Conservation (phyloP, 1,140 invertebrate genomes). For the Ceratosolen fusciceps region DNA sequence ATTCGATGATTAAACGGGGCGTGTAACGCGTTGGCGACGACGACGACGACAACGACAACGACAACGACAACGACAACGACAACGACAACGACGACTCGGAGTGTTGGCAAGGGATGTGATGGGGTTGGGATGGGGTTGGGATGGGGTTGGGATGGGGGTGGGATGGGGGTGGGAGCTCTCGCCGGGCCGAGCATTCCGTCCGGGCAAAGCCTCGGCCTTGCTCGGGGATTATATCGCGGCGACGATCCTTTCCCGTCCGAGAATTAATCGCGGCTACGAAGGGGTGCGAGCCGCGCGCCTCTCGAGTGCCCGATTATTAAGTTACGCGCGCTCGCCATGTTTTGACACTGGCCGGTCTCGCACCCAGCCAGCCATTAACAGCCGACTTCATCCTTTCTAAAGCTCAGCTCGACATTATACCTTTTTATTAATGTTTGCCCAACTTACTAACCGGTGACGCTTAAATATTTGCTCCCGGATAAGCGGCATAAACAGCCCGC, state of each 20-base stretch:
- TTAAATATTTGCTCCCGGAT: not conserved
- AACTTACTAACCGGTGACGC: not conserved
- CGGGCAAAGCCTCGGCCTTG: conserved; percentile 16
- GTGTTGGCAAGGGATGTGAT: too few relatives aligned
- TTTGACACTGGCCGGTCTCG: conserved; percentile 12
- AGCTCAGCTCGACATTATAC: not conserved
- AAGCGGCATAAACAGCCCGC: not conserved
- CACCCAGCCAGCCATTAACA: not conserved
- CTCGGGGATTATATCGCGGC: conserved; percentile 49
- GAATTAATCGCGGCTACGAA: conserved; percentile 20
- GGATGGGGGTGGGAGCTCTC: too few relatives aligned
- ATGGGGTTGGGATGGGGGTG: too few relatives aligned
- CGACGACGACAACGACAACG: too few relatives aligned
- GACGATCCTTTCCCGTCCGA: not conserved
- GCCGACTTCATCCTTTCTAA: not conserved
- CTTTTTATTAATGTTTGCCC: conserved; percentile 2
- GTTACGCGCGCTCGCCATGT: conserved; percentile 14
- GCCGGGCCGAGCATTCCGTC: not conserved
- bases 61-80: too few relatives aligned
- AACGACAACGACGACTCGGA: too few relatives aligned
- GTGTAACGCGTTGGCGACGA: not conserved
- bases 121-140: too few relatives aligned
- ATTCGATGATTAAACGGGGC: not conserved
- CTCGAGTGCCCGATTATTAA: conserved; percentile 30
- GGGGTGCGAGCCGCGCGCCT: conserved; percentile 20